phyloP scores from a whole-genome alignment of 2,113 vertebrate genomes.

The Amphilophus citrinellus region DNA sequence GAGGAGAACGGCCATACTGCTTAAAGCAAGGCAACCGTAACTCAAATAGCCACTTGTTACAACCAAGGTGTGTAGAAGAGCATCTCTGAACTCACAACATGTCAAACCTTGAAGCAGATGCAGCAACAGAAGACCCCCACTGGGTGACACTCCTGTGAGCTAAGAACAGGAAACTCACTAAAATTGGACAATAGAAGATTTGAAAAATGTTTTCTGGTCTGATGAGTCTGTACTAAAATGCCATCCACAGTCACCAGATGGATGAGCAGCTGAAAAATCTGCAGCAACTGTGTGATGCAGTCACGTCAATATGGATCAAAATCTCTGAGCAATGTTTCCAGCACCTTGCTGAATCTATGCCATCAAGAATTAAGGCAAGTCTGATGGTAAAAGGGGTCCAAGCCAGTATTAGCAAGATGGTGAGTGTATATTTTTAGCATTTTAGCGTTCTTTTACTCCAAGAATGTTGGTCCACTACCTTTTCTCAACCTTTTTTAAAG shows the following conservation, averaged over 20 bases:
- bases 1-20: background rate
- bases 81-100: background rate
- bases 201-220: background rate
- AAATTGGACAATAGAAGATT: background rate
- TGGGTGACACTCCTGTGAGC: background rate
- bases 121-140: background rate
- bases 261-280: background rate
- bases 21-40: background rate
- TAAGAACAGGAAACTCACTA: background rate
- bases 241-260: background rate
- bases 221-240: background rate
- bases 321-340: too few relatives aligned
- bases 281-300: background rate
- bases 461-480: too few relatives aligned
- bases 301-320: background rate
- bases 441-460: too few relatives aligned
- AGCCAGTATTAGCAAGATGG: too few relatives aligned
- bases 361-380: too few relatives aligned
- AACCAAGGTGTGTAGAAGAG: background rate
- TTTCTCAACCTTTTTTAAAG: too few relatives aligned
- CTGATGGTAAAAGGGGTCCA: too few relatives aligned
- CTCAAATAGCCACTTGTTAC: background rate
- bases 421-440: too few relatives aligned
- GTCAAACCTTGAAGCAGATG: background rate
- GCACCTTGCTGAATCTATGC: too few relatives aligned